A percentile compares a stretch with the other conserved stretches of the same genome.
Evolutionary conservation across 2,113 vertebrate species (phyloP).

Genomic region (Pycnonotus jocosus): DNA sequence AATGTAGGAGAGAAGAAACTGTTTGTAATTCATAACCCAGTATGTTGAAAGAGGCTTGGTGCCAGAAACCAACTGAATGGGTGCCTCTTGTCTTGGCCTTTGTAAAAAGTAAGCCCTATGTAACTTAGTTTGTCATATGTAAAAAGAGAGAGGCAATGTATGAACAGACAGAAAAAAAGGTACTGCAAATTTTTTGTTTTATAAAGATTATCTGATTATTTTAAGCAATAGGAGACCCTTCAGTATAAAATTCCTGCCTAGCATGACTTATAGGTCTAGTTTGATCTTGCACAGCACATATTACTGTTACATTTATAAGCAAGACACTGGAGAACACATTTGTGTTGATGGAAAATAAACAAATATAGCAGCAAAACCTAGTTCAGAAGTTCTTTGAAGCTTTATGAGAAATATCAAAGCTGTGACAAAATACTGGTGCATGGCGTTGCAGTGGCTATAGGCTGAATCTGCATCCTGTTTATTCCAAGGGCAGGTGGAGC

Average conservation of each 20-base stretch:
- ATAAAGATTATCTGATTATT: background rate
- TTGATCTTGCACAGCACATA: background rate
- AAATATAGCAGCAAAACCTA: background rate
- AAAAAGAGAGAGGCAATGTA: background rate
- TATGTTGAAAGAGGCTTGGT: background rate
- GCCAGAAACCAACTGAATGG: background rate
- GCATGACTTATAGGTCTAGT: background rate
- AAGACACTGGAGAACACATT: background rate
- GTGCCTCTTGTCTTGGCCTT: background rate
- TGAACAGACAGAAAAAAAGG: background rate
- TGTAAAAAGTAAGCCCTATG: background rate
- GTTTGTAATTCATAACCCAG: background rate
- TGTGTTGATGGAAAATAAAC: background rate
- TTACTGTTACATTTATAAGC: background rate
- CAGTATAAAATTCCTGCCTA: background rate
- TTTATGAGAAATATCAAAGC: background rate
- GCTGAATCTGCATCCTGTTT: background rate
- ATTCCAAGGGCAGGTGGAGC: background rate
- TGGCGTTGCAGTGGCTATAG: background rate
- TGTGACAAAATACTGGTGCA: background rate
- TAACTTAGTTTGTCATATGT: background rate
- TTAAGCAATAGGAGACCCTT: background rate
- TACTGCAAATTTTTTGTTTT: background rate
- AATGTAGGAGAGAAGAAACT: background rate
- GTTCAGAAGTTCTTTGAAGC: background rate